Evolutionary conservation across 2,888 invertebrate genomes (phyloP), one percentile per base, ranked within the genome.

Genomic region (Oegoconia quadripuncta): DNA sequence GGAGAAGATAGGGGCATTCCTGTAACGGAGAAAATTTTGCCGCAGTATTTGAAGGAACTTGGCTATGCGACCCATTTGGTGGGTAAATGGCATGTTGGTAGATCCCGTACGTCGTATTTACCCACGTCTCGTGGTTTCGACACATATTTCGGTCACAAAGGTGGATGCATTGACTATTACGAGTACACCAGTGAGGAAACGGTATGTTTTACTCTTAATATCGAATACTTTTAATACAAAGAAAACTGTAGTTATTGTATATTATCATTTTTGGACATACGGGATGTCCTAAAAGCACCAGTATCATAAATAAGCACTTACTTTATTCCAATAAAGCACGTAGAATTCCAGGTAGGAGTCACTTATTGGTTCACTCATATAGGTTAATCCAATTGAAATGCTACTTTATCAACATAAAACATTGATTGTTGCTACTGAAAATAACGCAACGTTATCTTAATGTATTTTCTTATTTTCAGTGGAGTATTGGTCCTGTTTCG

Each of bases 131-230:
- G 95, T 22, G 96, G 96, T 3, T 97, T 95, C 63, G 93, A 95
- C 56, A 90, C 91, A 17, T 95, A 96, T 68, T 94, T 91, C 63
- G 97, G 97, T 1, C 96, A 95, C 65, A 93, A 94, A 88, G 93
- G 92, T 42, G 96, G 95, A 1, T 92, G 90, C 49, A 91, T 95
- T 40, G 94, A 95, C 65, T 97, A 97, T 63, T 95, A 90, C 60
- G 91, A 93, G 55, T 82, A 84, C 42, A 61, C 56, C 3, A 42
- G 64, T 5, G 67, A 76, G 45, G 84, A 84, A 61, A 46, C 38
- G 34, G 29, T 31, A 25, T 9, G 20, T 14, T 7, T 9, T 20
- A n/a, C n/a, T n/a, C n/a, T n/a, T n/a, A n/a, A n/a, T n/a, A n/a
- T n/a, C n/a, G n/a, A n/a, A n/a, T n/a, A n/a, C n/a, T n/a, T n/a